Evolutionary conservation across 2,113 vertebrate species (phyloP).

Genomic region (Morone chrysops): DNA sequence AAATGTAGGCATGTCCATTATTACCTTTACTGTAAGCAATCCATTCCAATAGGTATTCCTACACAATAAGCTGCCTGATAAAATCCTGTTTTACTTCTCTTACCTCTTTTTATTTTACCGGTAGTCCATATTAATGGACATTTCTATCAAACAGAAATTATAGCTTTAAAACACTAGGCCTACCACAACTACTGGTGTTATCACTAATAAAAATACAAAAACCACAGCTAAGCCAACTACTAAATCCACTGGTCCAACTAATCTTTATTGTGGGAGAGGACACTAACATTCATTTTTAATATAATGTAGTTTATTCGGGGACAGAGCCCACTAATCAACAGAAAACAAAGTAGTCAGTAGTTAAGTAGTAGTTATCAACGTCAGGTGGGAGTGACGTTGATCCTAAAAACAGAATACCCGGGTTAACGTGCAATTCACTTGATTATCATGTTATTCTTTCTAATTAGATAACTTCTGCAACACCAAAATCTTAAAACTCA

Average conservation of each 20-base stretch:
- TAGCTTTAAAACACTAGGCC: background rate
- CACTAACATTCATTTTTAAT: background rate
- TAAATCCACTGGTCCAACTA: too few relatives aligned
- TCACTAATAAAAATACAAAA: background rate
- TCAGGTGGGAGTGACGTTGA: too few relatives aligned
- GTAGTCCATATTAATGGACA: background rate
- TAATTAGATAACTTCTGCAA: too few relatives aligned
- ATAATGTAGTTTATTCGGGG: too few relatives aligned
- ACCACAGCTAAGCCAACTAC: background rate
- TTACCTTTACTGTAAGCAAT: background rate
- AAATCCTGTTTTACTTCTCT: too few relatives aligned
- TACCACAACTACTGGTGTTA: background rate
- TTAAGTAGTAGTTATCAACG: too few relatives aligned
- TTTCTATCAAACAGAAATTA: background rate
- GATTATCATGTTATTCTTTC: too few relatives aligned
- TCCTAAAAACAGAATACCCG: background rate
- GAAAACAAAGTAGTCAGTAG: background rate
- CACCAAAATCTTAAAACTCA: too few relatives aligned
- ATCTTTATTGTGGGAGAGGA: background rate
- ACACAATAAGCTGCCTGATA: background rate
- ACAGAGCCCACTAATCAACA: background rate
- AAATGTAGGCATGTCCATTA: too few relatives aligned
- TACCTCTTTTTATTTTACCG: too few relatives aligned
- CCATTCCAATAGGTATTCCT: background rate
- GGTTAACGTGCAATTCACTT: too few relatives aligned